These are phyloP conservation scores for Auanema freiburgensis DNA, from an alignment of 2,888 invertebrate genomes.

Conservation along the genomic window DNA sequence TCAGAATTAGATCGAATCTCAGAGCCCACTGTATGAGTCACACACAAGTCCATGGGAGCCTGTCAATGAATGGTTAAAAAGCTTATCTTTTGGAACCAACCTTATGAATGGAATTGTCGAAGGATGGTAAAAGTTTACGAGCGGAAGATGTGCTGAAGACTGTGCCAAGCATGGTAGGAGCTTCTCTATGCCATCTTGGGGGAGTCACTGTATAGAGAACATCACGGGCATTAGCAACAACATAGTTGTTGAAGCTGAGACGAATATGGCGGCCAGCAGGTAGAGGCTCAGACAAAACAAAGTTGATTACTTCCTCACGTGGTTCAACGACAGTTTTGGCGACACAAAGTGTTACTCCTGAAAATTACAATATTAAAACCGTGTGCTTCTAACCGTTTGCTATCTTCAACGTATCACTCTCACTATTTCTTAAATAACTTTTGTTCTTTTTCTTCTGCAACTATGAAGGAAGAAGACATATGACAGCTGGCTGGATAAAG, in stretches of 20 bases:
- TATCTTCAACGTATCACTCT: too few relatives aligned
- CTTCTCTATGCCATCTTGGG: constrained; percentile 22
- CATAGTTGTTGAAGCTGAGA: constrained; percentile 12
- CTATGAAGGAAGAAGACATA: too few relatives aligned
- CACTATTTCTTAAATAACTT: too few relatives aligned
- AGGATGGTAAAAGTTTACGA: constrained; percentile 33
- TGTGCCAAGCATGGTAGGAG: constrained; percentile 35
- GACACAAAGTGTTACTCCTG: constrained; percentile 41
- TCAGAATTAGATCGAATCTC: constrained; percentile 32
- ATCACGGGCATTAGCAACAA: not conserved
- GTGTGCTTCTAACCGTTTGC: too few relatives aligned
- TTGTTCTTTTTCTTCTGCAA: too few relatives aligned
- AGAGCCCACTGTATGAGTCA: constrained; percentile 25
- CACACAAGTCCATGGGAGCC: constrained; percentile 32
- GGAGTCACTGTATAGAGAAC: constrained; percentile 9
- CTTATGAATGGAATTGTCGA: constrained; percentile 30
- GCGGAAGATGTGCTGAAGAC: constrained; percentile 28
- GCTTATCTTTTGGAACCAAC: constrained; percentile 4
- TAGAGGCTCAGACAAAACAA: constrained; percentile 16
- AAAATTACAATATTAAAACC: constrained; percentile 9
- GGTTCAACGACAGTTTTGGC: constrained; percentile 18
- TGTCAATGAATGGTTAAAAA: not conserved
- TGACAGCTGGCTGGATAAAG: too few relatives aligned
- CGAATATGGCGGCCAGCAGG: constrained; percentile 11
- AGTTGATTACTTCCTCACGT: constrained; percentile 12